Base-by-base conservation (phyloP, 2,113 vertebrate species). In the Phycodurus eques region DNA sequence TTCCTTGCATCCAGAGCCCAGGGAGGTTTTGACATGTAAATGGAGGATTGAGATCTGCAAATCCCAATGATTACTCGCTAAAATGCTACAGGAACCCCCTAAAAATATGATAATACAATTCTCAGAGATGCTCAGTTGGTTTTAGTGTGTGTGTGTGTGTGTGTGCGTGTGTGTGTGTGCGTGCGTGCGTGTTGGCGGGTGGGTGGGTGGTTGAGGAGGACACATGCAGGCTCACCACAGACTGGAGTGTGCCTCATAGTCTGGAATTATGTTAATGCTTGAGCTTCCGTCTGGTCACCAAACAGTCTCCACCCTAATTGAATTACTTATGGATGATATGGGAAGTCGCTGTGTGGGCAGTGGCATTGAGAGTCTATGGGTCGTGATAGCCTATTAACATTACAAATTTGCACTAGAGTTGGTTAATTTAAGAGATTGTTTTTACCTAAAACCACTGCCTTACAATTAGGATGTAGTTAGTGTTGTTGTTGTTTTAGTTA, bases 21-120 rank as follows among this genome's bases (percentile, higher is more conserved):
- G 90, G 87, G 87, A 87, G 87, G 86, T 90, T 92, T 92, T 92
- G 83, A 90, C 89, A 92, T 93, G 92, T 87, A 89, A 91, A 91
- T 91, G 74, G 78, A 9, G 64, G 64, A 73, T 82, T 68, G 77
- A 78, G 86, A 78, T 79, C 84, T 73, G 78, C 76, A 84, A 86
- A 87, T 82, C 80, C 78, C 68, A 27, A 71, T 74, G 68, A 91
- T 91, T 86, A 88, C 79, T 83, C 82, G 81, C 74, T 70, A 80
- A 90, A 90, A 83, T 73, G 80, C 81, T 84, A 78, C 73, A 71
- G 75, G 78, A 78, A 77, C 81, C 71, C 22, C 33, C 12, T 20
- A 42, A 64, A 66, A 65, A 51, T 35, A 61, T 39, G 59, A 57
- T 79, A 75, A 80, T 83, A 85, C 8, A 27, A 51, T 66, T 84